A percentile compares a stretch with the other conserved stretches of the same genome.
phyloP scores from a whole-genome alignment of 2,888 invertebrate species.

The Phaonia tiefii region DNA sequence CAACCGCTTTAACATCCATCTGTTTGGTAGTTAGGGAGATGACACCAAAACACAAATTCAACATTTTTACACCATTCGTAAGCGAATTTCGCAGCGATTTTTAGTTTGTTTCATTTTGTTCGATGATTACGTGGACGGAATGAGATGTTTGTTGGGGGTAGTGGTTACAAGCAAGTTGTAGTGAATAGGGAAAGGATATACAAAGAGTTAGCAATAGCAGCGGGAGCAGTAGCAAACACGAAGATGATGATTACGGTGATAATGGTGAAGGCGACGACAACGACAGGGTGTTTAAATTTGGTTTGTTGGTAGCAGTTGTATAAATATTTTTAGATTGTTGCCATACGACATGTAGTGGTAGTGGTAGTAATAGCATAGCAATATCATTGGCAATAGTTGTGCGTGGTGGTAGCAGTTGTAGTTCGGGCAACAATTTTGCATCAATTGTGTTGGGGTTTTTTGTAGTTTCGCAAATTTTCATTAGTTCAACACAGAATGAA shows the following conservation, averaged over 20 bases:
- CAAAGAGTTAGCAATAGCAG: conserved; percentile 20
- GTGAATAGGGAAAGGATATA: conserved; percentile 24
- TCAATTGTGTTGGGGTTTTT: too few relatives aligned
- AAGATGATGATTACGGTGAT: neutral
- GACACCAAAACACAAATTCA: conserved; percentile 41
- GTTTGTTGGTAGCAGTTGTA: neutral
- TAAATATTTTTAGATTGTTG: neutral
- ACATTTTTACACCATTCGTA: conserved; percentile 44
- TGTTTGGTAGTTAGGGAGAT: conserved; percentile 78
- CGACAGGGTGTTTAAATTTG: neutral
- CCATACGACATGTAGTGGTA: conserved; percentile 34
- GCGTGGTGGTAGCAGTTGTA: neutral
- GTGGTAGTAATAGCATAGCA: conserved; percentile 45
- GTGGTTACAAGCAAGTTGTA: conserved; percentile 27
- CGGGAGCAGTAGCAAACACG: conserved; percentile 9
- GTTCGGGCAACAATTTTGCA: neutral
- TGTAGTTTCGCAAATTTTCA: too few relatives aligned
- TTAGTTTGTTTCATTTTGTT: conserved; percentile 30
- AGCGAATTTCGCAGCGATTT: conserved; percentile 24
- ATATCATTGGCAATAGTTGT: too few relatives aligned
- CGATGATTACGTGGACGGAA: conserved; percentile 4
- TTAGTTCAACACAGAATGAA: too few relatives aligned
- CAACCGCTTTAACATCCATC: conserved; percentile 98
- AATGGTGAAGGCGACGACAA: neutral
- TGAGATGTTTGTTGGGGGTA: too few relatives aligned